Base-by-base conservation (phyloP, 2,888 invertebrate species). In the Phortica magna region DNA sequence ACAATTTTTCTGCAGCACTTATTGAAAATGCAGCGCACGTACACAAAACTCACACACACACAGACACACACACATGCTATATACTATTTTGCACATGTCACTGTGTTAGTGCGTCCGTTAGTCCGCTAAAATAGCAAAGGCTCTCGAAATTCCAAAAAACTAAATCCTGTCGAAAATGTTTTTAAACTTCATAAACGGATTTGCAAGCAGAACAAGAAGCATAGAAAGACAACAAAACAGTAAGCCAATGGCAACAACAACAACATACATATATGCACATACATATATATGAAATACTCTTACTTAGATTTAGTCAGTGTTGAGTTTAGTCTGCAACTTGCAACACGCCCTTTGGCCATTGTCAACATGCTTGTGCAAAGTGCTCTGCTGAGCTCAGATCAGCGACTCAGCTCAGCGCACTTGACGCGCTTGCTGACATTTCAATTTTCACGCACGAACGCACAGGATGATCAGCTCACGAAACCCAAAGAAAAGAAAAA, bases 151-250 rank as follows among this genome's bases (percentile, higher is more conserved):
- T 7, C 14, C 57, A 81, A 83, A 82, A 84, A 53, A 87, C 87
- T 85, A 84, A 85, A 87, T 85, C 84, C 84, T 81, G 83, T 83
- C 82, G 80, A 85, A 85, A 87, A 79, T 85, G 83, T 85, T 85
- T 85, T 61, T 87, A 84, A 85, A 80, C 84, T 83, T 82, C 83
- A 81, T 80, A 84, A 76, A 67, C 59, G 73, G 42, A 73, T 59
- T 61, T 73, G 61, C 73, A 61, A 39, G 17, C 14, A 42, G 19
- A 68, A 61, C 7, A 61, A 59, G 59, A 48, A 71, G 53, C 22
- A 41, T 65, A 73, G 74, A 76, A 78, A 77, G 74, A 12, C 41
- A 67, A 67, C 42, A 39, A 64, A 31, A 17, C 1, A 68, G 42
- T 10, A 68, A 48, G 39, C n/a, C 9, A 48, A 31, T 43, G 12